Evolutionary conservation across 2,113 vertebrate genomes (phyloP), one percentile per base, ranked within the genome.

Genomic region (Scortum barcoo): DNA sequence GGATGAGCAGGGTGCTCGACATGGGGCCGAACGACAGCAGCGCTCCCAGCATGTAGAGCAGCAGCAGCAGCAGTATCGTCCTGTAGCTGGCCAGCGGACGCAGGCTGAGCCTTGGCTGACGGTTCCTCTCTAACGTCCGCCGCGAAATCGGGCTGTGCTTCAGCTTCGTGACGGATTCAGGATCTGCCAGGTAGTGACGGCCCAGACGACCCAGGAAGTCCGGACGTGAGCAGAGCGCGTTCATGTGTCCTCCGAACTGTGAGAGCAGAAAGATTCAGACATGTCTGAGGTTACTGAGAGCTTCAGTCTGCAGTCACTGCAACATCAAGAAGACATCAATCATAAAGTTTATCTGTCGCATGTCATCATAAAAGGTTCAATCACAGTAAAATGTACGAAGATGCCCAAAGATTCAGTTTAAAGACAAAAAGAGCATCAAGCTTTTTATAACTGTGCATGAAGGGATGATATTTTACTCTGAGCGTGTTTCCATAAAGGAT

Each of bases 1-100:
- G 60, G 36, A 97, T 91, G 60, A 98, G 72, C 69, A 95, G 85
- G 0, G 95, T 92, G 82, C 96, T 97, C 82, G 95, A 88, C 1
- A 95, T 4, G 0, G 96, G 96, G 3, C 96, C 93, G 0, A 98
- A 40, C 0, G 93, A 90, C 69, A 98, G 91, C 0, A 97, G 89
- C 1, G 94, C 94, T 11, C 96, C 96, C 1, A 96, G 1, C 17
- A 94, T 68, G 87, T 97, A 98, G 78, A 94, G 54, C 58, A 97
- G 72, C 58, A 97, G 71, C 65, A 98, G 80, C 0, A 93, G 88
- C 60, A 96, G 20, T 0, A 99, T 91, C 0, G 95, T 97, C 75
- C 95, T 92, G 94, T 98, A 99, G 93, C 96, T 99, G 75, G 96
- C 98, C 91, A 99, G 94, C 51, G 93, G 93, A 0, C 98, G 95